Percentiles rank a stretch among this genome's conserved stretches.
Conservation (phyloP, 53 echinoderm and acorn worm species). For the Zoroaster sp. region DNA sequence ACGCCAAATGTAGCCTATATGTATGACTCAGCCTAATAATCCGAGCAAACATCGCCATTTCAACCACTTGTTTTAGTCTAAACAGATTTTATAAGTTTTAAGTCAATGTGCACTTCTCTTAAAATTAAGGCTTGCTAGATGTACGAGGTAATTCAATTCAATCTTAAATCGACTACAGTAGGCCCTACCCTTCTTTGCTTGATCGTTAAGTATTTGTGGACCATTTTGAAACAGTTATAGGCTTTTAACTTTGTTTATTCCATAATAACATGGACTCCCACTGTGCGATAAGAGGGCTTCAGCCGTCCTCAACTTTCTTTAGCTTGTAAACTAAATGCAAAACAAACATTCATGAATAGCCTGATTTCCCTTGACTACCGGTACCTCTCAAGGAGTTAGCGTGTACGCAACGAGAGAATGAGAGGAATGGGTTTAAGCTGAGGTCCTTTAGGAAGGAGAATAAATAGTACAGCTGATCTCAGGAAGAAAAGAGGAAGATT, state of each 20-base stretch:
- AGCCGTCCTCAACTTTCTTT: background rate
- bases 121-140: no score
- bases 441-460: background rate
- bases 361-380: background rate
- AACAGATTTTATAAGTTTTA: no score
- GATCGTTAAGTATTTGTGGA: background rate
- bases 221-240: conserved; percentile 24
- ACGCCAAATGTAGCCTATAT: no score
- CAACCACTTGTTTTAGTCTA: no score
- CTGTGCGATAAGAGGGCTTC: background rate
- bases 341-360: conserved; percentile 32
- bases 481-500: background rate
- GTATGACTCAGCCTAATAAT: no score
- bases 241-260: background rate
- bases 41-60: no score
- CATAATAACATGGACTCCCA: background rate
- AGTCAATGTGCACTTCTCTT: no score
- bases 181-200: no score
- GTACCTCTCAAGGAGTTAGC: conserved; percentile 3
- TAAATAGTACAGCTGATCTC: conserved; percentile 18
- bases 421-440: background rate
- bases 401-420: background rate
- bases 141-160: no score
- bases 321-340: conserved; percentile 18
- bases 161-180: no score